Percentiles rank a stretch among this genome's conserved stretches.
Conservation (phyloP, 1,140 invertebrate genomes). For the Hyles vespertilio region DNA sequence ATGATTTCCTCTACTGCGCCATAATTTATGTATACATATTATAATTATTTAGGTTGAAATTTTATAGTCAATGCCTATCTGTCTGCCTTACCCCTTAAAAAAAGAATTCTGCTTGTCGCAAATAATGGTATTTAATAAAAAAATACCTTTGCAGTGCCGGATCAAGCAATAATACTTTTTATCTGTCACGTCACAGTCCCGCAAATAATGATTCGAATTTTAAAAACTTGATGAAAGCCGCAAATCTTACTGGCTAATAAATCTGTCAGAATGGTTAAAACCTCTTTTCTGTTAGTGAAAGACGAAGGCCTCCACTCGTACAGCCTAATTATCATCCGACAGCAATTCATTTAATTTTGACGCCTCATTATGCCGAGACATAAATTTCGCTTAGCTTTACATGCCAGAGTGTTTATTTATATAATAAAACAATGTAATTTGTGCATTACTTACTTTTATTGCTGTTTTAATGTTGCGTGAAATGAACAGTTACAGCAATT, state of each 20-base stretch:
- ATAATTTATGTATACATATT: too few species aligned
- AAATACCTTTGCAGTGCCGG: too few species aligned
- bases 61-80: too few species aligned
- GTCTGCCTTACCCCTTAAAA: too few species aligned
- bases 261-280: conserved; percentile 9
- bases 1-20: too few species aligned
- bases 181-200: too few species aligned
- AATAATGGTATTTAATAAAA: too few species aligned
- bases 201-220: too few species aligned
- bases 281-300: conserved; percentile 6
- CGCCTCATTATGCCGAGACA: conserved; percentile 15
- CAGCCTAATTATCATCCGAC: conserved; percentile 16
- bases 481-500: not conserved
- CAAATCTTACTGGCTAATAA: not conserved
- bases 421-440: conserved; percentile 22
- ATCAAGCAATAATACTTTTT: too few species aligned
- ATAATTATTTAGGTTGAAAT: too few species aligned
- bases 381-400: conserved; percentile 17
- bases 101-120: too few species aligned
- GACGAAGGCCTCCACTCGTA: conserved; percentile 7
- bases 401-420: conserved; percentile 20
- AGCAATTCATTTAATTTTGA: conserved; percentile 20
- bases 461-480: not conserved
- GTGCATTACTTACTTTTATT: conserved; percentile 13
- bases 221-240: too few species aligned